Base-by-base conservation (phyloP, 2,888 invertebrate species). In the Leucophora obtusa region DNA sequence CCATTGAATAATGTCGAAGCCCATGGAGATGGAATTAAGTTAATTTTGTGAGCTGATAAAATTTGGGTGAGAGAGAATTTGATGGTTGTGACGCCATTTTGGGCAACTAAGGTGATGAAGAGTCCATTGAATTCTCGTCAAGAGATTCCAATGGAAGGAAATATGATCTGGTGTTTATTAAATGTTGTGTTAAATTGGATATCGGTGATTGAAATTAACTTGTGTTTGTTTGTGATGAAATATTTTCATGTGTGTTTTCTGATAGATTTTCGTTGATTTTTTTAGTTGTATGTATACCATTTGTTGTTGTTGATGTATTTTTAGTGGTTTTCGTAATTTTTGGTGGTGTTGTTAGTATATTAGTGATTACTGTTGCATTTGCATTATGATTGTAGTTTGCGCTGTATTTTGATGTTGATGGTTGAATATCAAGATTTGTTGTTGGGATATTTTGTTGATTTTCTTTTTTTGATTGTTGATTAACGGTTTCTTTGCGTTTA, bases 141-240 rank as follows among this genome's bases (percentile, higher is more conserved):
- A n/a, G n/a, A n/a, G n/a, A n/a, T n/a, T n/a, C n/a, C n/a, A n/a
- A n/a, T 43, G n/a, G 43, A n/a, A 14, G 18, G 7, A 15, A 60
- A 43, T 60, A 43, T n/a, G 11, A 60, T 60, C 11, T 14, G 15
- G 35, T 21, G 10, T n/a, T 38, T 11, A 66, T 66, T 54, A 66
- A 54, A 24, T 66, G n/a, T 54, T 66, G 21, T 21, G 38, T 66
- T 43, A 54, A 43, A 15, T 24, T 24, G 21, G 21, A 66, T 54
- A 66, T 54, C 15, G 66, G 66, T 21, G 66, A 53, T 7, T 53
- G 17, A 17, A n/a, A n/a, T n/a, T n/a, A n/a, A n/a, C n/a, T n/a
- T n/a, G n/a, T n/a, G n/a, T n/a, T n/a, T n/a, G n/a, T n/a, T n/a
- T n/a, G n/a, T n/a, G n/a, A n/a, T n/a, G n/a, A n/a, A n/a, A n/a